Base-by-base conservation (phyloP, 2,888 invertebrate genomes). In the Pollenia griseotomentosa region DNA sequence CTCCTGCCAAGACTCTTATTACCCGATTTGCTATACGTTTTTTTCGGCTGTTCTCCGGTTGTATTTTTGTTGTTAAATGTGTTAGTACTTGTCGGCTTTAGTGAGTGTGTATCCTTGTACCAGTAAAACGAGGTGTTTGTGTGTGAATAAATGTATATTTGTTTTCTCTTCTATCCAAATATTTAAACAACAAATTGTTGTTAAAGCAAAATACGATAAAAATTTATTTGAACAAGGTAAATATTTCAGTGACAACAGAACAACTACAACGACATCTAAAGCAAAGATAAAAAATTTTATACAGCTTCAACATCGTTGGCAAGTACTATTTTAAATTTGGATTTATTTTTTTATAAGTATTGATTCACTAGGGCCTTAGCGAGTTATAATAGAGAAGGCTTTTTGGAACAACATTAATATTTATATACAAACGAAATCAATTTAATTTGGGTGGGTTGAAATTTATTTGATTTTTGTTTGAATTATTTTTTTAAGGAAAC, bases 111-210 rank as follows among this genome's bases (percentile, higher is more conserved):
- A 33, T 33, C 19, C n/a, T 73, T 65, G 42, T 40, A 9, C 14
- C 40, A 16, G 19, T 77, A 42, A 1, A 12, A 23, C 16, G 8
- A 1, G 40, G 12, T 51, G 51, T 63, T 51, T 53, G 51, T 42
- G 11, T 70, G 16, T 46, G 55, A 48, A 23, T 19, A 48, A 33
- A 70, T 59, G 33, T 68, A n/a, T 61, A 23, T 74, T 51, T 78
- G 57, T 70, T 74, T 73, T 55, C 23, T 63, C 57, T 66, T 59
- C 10, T 51, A 48, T 46, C 14, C 79, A 83, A 83, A 83, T 83
- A 86, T 86, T 75, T 79, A 65, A 63, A 57, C 55, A 80, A 80
- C 86, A 86, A 86, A 86, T 86, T 86, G 83, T 86, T 80, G 79
- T 75, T 70, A 70, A 86, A 83, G 46, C 55, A 63, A 78, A 70